Evolutionary conservation across 2,113 vertebrate genomes (phyloP).

Genomic region (Xiphorhynchus elegans): DNA sequence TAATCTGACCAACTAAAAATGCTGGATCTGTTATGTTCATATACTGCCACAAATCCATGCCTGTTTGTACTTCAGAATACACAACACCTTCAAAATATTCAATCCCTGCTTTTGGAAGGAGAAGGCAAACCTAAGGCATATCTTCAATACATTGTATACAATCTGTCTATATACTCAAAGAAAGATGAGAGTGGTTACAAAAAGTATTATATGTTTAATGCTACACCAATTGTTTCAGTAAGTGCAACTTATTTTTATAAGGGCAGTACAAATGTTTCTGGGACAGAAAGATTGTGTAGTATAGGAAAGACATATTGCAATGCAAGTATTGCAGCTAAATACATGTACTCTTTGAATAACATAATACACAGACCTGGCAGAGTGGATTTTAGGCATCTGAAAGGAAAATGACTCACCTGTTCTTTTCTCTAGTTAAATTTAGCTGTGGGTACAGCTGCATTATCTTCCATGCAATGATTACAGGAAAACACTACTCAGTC

Average conservation of each 20-base stretch:
- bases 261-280: neutral
- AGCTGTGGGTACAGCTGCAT: neutral
- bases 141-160: neutral
- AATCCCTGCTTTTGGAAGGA: neutral
- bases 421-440: slow-evolving; percentile 52
- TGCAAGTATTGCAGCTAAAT: neutral
- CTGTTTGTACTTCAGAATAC: neutral
- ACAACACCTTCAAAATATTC: neutral
- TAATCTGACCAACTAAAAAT: neutral
- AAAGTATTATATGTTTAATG: neutral
- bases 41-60: neutral
- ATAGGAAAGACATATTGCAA: neutral
- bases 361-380: neutral
- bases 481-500: neutral
- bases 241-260: neutral
- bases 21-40: neutral
- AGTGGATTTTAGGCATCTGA: neutral
- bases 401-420: slow-evolving; percentile 50
- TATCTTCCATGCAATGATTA: neutral
- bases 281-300: neutral
- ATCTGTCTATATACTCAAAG: neutral
- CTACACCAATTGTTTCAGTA: neutral
- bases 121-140: neutral
- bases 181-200: neutral
- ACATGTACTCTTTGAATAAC: neutral